These are phyloP conservation scores for Florisuga fusca DNA, from an alignment of 2,797 vertebrate genomes.

Conservation along the genomic window DNA sequence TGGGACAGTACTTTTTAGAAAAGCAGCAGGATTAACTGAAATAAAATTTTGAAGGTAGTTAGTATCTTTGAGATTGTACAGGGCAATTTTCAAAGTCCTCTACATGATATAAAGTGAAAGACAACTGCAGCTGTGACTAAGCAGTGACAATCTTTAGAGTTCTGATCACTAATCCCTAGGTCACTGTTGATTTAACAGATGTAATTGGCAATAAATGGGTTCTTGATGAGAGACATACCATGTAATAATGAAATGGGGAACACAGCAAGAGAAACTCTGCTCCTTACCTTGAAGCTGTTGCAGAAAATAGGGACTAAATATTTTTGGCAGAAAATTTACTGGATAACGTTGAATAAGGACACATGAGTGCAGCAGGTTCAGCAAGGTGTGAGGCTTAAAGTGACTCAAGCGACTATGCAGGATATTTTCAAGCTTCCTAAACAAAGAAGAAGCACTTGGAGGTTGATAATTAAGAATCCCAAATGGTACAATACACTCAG, in stretches of 20 bases:
- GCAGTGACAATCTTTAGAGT: not conserved
- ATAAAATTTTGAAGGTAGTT: not conserved
- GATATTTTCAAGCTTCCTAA: constrained; percentile 86
- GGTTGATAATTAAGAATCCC: constrained; percentile 91
- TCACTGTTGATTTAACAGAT: not conserved
- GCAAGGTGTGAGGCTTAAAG: constrained; percentile 85
- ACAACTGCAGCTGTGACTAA: not conserved
- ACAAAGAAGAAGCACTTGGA: constrained; percentile 83
- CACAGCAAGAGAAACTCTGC: not conserved
- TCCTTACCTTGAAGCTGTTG: constrained; percentile 89
- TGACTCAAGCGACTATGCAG: constrained; percentile 77
- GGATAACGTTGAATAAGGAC: constrained; percentile 88
- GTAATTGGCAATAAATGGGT: not conserved
- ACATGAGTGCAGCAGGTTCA: constrained; percentile 90
- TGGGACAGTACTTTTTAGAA: not conserved
- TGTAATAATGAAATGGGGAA: accelerated
- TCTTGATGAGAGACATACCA: not conserved
- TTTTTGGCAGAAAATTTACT: constrained; percentile 90
- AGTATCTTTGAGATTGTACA: not conserved
- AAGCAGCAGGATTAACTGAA: not conserved
- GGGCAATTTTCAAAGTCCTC: not conserved
- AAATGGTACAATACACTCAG: constrained; percentile 83
- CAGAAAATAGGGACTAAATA: constrained; percentile 91
- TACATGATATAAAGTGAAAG: not conserved
- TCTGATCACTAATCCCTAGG: not conserved